Evolutionary conservation across 2,113 vertebrate genomes (phyloP).

Genomic region (Hippoglossus stenolepis): DNA sequence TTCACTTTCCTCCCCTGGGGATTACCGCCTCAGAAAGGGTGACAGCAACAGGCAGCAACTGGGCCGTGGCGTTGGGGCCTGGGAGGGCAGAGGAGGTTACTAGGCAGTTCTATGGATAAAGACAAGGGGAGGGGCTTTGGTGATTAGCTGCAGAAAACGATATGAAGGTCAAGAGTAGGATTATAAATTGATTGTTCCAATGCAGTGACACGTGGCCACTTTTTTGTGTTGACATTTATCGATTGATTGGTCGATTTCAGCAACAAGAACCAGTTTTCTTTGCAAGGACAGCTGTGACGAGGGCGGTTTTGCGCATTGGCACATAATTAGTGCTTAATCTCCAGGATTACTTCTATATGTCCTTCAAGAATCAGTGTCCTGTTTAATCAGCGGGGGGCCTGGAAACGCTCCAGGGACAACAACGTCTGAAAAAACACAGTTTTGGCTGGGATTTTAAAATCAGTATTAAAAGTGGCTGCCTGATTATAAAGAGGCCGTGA

Average conservation of each 20-base stretch:
- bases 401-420: constrained; percentile 52
- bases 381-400: constrained; percentile 68
- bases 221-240: not conserved
- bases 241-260: not conserved
- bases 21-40: constrained; percentile 45
- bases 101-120: constrained; percentile 47
- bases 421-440: not conserved
- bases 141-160: constrained; percentile 23
- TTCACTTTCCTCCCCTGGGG: constrained; percentile 51
- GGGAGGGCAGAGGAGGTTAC: constrained; percentile 26
- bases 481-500: not conserved
- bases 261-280: not conserved
- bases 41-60: not conserved
- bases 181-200: not conserved
- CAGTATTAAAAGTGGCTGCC: not conserved
- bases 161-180: not conserved
- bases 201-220: not conserved
- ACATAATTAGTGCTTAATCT: constrained; percentile 74
- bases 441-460: not conserved
- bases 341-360: constrained; percentile 70
- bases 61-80: not conserved
- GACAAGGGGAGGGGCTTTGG: constrained; percentile 12
- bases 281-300: constrained; percentile 2
- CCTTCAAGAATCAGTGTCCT: constrained; percentile 73
- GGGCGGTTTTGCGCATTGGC: constrained; percentile 14